Evolutionary conservation across 2,113 vertebrate species (phyloP).

Genomic region (Gnathonemus longibarbis): DNA sequence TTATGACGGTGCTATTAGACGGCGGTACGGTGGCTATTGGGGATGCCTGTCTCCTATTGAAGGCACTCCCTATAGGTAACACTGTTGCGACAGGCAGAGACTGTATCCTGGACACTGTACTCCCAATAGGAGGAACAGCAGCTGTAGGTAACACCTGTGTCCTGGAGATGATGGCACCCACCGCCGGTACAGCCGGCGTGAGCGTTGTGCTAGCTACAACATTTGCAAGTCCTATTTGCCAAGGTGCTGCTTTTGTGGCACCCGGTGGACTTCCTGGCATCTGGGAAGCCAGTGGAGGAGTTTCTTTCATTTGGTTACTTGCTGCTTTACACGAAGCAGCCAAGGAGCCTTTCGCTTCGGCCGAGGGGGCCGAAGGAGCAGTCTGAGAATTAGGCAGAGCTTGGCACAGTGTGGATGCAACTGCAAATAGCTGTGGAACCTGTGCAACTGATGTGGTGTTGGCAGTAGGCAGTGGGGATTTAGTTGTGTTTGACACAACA

Average conservation of each 20-base stretch:
- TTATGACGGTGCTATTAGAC: conserved; percentile 37
- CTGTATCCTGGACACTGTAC: conserved; percentile 52
- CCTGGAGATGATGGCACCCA: conserved; percentile 30
- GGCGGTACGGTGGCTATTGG: conserved; percentile 42
- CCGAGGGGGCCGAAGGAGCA: conserved; percentile 19
- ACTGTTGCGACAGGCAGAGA: conserved; percentile 65
- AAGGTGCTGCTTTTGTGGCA: conserved; percentile 26
- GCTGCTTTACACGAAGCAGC: conserved; percentile 1
- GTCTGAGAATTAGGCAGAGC: conserved; percentile 13
- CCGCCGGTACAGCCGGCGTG: conserved; percentile 29
- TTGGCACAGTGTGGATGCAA: conserved; percentile 19
- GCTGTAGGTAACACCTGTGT: conserved; percentile 59
- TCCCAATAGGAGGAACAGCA: conserved; percentile 63
- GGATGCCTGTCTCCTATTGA: conserved; percentile 48
- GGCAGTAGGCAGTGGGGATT: conserved; percentile 10
- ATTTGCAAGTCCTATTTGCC: conserved; percentile 34
- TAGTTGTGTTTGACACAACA: conserved; percentile 6
- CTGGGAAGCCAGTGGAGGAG: conserved; percentile 1
- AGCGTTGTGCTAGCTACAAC: conserved; percentile 28
- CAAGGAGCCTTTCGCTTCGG: conserved; percentile 16
- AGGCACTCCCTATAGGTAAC: conserved; percentile 56
- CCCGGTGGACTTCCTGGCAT: conserved; percentile 11
- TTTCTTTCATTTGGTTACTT: conserved; percentile 11
- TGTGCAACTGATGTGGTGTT: conserved; percentile 22
- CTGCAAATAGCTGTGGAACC: conserved; percentile 18